These are phyloP conservation scores for Stegana nigrithorax DNA, from an alignment of 2,888 invertebrate species.

Conservation along the genomic window DNA sequence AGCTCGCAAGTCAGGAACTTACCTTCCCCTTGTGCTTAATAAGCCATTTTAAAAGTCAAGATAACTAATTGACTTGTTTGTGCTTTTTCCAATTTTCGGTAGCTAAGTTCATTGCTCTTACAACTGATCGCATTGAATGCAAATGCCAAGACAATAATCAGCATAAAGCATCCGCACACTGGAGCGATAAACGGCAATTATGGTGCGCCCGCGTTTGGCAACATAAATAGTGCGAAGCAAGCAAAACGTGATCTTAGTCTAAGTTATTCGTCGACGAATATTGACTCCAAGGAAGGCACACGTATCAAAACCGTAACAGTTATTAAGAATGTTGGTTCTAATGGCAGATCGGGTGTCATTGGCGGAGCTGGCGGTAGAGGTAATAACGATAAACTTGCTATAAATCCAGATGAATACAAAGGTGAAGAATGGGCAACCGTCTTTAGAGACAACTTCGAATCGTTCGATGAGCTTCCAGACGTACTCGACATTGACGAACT, in stretches of 20 bases:
- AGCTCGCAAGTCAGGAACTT: too few relatives aligned
- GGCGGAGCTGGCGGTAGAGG: neutral
- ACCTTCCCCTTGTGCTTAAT: constrained; percentile 1
- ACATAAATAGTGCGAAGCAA: constrained; percentile 40
- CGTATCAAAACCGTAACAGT: constrained; percentile 68
- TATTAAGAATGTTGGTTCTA: constrained; percentile 63
- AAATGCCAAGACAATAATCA: constrained; percentile 52
- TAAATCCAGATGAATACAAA: constrained; percentile 62
- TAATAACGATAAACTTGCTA: constrained; percentile 48
- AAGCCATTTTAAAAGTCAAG: too few relatives aligned
- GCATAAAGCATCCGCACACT: constrained; percentile 52
- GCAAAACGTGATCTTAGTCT: constrained; percentile 65
- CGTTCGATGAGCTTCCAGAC: constrained; percentile 63
- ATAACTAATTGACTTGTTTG: too few relatives aligned
- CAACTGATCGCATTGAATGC: neutral
- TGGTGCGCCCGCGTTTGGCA: neutral
- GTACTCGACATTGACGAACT: constrained; percentile 66
- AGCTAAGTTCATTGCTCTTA: constrained; percentile 18
- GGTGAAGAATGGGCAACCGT: constrained; percentile 64
- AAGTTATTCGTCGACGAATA: constrained; percentile 67
- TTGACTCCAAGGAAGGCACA: constrained; percentile 66
- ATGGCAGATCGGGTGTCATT: constrained; percentile 21
- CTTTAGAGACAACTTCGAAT: constrained; percentile 66
- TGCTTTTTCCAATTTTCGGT: too few relatives aligned
- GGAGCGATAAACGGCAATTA: constrained; percentile 7